Base-by-base conservation (phyloP, 2,888 invertebrate species). In the Cotesia congregata region DNA sequence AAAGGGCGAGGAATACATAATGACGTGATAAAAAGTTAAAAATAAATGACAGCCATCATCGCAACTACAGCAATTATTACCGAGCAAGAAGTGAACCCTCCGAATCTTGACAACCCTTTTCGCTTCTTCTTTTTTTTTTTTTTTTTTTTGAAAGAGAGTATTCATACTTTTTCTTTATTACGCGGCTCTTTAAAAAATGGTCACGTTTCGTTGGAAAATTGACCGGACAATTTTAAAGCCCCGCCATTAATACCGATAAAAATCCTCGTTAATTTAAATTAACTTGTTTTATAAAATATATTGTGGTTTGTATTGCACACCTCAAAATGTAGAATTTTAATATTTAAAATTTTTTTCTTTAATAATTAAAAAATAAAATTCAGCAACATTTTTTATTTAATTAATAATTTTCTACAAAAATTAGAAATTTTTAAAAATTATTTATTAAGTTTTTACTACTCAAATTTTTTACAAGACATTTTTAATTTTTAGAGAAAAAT, bases 191-290 rank as follows among this genome's bases (percentile, higher is more conserved):
- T 83, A 87, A 88, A 89, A 89, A 88, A 86, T 86, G 83, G 85
- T 89, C 89, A 89, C 89, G 89, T 89, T 76, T 85, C 82, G 77
- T 78, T 78, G 77, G 81, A 84, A 89, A 89, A 89, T 89, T 89
- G 89, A 89, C 89, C 88, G 87, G 86, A 88, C 87, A 88, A 88
- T 89, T 89, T 89, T 87, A 86, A 87, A 88, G 89, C 88, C 84
- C 84, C 81, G 73, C 81, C 77, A 78, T 89, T 89, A 89, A 88
- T 88, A 81, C 88, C 72, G 86, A 85, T 89, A 89, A 89, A 89
- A 89, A 89, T 89, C 88, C 87, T 88, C 86, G 82, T 85, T 86
- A 89, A 89, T 89, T 89, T 89, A 89, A 89, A 89, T 88, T 85
- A 86, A 85, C 77, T 64, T 71, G 78, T 78, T 65, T 69, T 50